These are phyloP conservation scores for Hirundo rustica DNA, from an alignment of 2,797 vertebrate genomes.

Conservation along the genomic window DNA sequence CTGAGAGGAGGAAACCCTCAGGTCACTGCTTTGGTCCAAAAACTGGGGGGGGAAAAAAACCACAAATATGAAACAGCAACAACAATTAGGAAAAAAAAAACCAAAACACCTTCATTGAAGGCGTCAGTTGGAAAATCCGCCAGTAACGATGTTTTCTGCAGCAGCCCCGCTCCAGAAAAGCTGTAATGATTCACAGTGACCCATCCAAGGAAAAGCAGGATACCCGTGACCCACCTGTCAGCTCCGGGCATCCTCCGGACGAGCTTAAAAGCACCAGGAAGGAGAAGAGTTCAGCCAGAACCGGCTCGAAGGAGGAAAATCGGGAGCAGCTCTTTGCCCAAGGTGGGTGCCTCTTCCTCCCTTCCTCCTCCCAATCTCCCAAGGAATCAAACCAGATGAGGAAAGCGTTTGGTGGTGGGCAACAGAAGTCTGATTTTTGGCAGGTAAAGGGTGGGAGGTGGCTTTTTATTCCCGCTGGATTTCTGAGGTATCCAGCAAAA, in stretches of 20 bases:
- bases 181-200: conserved; percentile 68
- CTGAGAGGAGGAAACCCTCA: not conserved
- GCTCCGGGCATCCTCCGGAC: conserved; percentile 1
- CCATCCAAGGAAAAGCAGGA: conserved; percentile 14
- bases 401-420: not conserved
- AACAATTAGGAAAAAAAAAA: not conserved
- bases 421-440: not conserved
- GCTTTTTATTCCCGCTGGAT: not conserved
- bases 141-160: not conserved
- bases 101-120: not conserved
- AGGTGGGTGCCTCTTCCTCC: conserved; percentile 38
- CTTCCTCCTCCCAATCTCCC: rapidly evolving
- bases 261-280: conserved; percentile 53
- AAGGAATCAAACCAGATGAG: not conserved
- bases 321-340: not conserved
- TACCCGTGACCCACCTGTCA: conserved; percentile 59
- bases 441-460: no score
- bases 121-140: not conserved
- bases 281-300: conserved; percentile 13
- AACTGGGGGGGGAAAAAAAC: not conserved
- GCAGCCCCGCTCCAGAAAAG: not conserved
- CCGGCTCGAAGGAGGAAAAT: not conserved
- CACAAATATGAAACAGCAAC: not conserved
- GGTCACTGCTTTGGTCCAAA: not conserved
- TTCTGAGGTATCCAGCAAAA: not conserved